Conservation (phyloP, 2,113 vertebrate species). For the Heliornis fulica region DNA sequence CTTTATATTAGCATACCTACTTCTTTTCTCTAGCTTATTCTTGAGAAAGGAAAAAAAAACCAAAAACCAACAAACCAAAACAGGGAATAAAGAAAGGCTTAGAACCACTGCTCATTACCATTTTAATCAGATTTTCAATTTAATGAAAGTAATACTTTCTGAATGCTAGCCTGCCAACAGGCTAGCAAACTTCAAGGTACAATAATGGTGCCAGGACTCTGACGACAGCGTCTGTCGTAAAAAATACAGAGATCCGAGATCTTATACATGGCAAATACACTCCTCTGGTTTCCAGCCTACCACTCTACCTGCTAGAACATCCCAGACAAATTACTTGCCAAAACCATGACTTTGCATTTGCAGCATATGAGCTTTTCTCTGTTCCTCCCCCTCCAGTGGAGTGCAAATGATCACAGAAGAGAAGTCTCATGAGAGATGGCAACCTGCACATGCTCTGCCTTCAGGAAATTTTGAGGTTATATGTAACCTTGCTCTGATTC, state of each 20-base stretch:
- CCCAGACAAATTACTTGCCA: neutral
- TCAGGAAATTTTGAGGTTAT: neutral
- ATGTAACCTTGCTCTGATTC: neutral
- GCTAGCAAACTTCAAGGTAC: neutral
- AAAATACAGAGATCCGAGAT: neutral
- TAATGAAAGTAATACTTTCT: neutral
- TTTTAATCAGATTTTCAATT: neutral
- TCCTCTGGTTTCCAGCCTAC: neutral
- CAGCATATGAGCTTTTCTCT: neutral
- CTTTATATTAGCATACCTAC: slow-evolving; percentile 51
- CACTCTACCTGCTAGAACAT: neutral
- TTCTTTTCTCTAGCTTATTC: slow-evolving; percentile 48
- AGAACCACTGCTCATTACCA: neutral
- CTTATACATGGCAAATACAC: neutral
- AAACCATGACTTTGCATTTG: neutral
- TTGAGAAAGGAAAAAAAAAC: neutral
- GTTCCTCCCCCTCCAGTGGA: neutral
- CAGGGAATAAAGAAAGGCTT: slow-evolving; percentile 24
- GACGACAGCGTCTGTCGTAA: neutral
- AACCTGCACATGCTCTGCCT: neutral
- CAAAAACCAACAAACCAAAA: neutral
- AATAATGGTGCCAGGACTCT: neutral
- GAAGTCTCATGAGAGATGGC: neutral
- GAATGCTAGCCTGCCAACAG: neutral
- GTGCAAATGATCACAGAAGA: neutral